These are phyloP conservation scores for Morpho helenor DNA, from an alignment of 2,888 invertebrate genomes.

Conservation along the genomic window DNA sequence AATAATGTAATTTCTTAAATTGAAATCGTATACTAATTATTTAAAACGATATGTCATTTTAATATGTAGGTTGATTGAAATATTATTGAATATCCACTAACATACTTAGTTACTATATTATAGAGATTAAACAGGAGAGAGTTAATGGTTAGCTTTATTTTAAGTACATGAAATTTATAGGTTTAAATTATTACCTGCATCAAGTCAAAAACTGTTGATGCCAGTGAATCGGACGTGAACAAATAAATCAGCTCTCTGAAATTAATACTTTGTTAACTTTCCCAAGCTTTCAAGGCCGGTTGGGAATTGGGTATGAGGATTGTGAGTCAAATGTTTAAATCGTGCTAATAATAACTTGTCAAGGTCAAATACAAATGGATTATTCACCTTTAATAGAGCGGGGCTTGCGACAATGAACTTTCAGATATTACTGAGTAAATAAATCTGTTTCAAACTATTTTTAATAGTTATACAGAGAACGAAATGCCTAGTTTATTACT, in stretches of 20 bases:
- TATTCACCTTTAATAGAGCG: slow-evolving; percentile 22
- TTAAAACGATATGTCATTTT: too few species aligned
- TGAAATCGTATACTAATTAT: too few species aligned
- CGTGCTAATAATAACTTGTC: slow-evolving; percentile 25
- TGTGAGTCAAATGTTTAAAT: slow-evolving; percentile 28
- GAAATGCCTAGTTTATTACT: too few species aligned
- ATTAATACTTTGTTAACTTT: slow-evolving; percentile 18
- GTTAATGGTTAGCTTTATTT: too few species aligned
- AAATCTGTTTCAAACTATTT: too few species aligned
- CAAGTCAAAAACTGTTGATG: neutral
- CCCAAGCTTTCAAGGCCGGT: slow-evolving; percentile 20
- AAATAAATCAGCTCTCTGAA: slow-evolving; percentile 14
- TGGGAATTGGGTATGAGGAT: slow-evolving; percentile 21
- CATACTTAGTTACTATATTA: too few species aligned
- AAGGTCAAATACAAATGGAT: slow-evolving; percentile 25
- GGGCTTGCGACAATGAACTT: slow-evolving; percentile 11
- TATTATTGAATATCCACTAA: neutral
- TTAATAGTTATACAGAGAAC: too few species aligned
- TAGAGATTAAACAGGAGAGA: too few species aligned
- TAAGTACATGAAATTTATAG: too few species aligned
- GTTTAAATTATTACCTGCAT: too few species aligned
- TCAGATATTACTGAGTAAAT: neutral
- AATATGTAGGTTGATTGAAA: neutral
- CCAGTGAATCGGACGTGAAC: neutral
- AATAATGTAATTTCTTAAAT: too few species aligned